Base-by-base conservation (phyloP, 2,113 vertebrate genomes). In the Lepus timidus region DNA sequence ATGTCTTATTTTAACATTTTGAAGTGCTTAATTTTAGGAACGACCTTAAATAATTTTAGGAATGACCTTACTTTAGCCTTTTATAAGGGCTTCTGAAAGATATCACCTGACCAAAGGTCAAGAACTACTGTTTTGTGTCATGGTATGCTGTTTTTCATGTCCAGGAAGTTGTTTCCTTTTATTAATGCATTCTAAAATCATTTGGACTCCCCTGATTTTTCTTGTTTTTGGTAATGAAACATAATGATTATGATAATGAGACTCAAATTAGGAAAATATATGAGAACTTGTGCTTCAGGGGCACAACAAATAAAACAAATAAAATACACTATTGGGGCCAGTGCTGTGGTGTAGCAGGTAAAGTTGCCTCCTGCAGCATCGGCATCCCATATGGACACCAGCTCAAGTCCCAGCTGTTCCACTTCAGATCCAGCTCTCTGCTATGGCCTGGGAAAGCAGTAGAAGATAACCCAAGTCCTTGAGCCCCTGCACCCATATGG, bases 101-200 rank as follows among this genome's bases (percentile, higher is more conserved):
- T 9, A 67, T 44, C 44, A 44, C 44, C 44, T 44, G 44, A 44
- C 44, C 1, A n/a, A 87, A 85, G 6, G 9, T 55, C 84, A 65
- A 75, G 20, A 88, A 31, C 0, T 1, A 73, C 36, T 65, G 64
- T 4, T 58, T 52, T 70, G 29, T 6, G 31, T 29, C 13, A 65
- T 74, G 27, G 20, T 58, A 68, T 9, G 6, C 44, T 85, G 22
- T 19, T 52, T 61, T 58, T 27, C 20, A 84, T 33, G 9, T 31
- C 44, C 52, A 68, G 5, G 17, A 62, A 71, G 22, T 52, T 79
- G 10, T 75, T 85, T 65, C 36, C 14, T 80, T 68, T 62, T 31
- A 81, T 36, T 81, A 62, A 88, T 76, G 88, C 55, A 14, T 90
- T 85, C 19, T 78, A 31, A 88, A 92, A 78, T 55, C n/a, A 68